Base-by-base conservation (phyloP, 2,888 invertebrate species). In the Megamerina dolium region DNA sequence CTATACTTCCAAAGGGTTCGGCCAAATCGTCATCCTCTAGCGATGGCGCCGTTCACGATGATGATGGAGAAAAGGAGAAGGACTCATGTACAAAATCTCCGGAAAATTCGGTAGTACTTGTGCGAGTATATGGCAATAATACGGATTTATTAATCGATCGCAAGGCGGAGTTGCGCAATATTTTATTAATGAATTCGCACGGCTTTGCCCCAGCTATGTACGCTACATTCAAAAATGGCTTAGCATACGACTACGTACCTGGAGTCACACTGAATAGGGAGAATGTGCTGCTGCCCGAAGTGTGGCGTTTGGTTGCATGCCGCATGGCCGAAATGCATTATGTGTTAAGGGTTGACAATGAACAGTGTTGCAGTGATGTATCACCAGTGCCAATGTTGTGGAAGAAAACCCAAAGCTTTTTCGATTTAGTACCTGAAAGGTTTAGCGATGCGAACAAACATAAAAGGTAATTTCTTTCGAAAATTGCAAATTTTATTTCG, bases 131-230 rank as follows among this genome's bases (percentile, higher is more conserved):
- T 75, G 96, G 96, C 14, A 81, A 86, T 58, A 92, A 92, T 72
- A 94, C 95, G 3, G 94, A 95, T 71, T 75, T 89, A 54, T 79
- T 96, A 50, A 93, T 96, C 63, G 90, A 96, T 66, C 78, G 94
- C 51, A 80, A 84, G 63, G 82, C 84, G 38, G 94, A 95, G 74
- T 81, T 82, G 44, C 78, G 74, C 52, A 78, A 78, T 59, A 77
- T 79, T 46, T 63, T 74, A 49, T 57, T 83, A 51, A 72, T 89
- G 50, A 79, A 90, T 66, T 76, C 78, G 47, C 78, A 80, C 55
- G 87, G 86, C 14, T 77, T 89, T 57, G 91, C 93, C 33, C 89
- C 95, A 39, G 79, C 83, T 36, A 75, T 97, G 34, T 92, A 88
- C 74, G 94, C 89, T 37, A 83, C 85, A 35, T 97, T 97, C 73